Evolutionary conservation across 1,140 invertebrate genomes (phyloP).

Genomic region (Hyposmocoma kahamanoa): DNA sequence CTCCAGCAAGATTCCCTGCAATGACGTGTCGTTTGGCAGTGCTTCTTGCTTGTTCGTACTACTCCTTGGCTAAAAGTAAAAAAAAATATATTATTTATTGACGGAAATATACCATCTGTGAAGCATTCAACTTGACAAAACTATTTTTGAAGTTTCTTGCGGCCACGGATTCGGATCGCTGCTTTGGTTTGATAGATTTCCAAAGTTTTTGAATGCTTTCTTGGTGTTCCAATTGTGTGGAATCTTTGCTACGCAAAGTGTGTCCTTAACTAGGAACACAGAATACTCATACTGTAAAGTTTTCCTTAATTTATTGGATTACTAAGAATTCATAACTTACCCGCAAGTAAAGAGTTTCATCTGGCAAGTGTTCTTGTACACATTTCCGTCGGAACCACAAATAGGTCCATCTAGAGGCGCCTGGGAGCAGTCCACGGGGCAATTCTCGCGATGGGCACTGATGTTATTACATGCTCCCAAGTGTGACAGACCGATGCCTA

Average conservation of each 20-base stretch:
- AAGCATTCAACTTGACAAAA: no score
- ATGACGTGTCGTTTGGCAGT: conserved; percentile 93
- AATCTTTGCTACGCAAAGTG: no score
- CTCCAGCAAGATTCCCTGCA: conserved; percentile 93
- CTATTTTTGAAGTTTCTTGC: no score
- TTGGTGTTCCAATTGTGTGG: no score
- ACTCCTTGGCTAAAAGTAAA: conserved; percentile 79
- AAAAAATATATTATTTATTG: not conserved
- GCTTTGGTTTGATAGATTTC: no score
- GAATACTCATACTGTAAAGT: no score
- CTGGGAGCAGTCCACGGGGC: conserved; percentile 88
- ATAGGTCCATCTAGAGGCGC: conserved; percentile 90
- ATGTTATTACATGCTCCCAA: conserved; percentile 91
- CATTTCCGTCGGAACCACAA: conserved; percentile 93
- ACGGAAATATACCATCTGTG: no score
- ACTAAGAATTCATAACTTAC: conserved; percentile 67
- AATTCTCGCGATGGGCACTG: conserved; percentile 89
- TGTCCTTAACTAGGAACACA: no score
- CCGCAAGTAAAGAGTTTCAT: conserved; percentile 93
- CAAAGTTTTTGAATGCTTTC: no score
- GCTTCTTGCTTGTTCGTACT: conserved; percentile 88
- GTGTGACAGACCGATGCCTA: conserved; percentile 81
- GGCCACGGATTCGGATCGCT: no score
- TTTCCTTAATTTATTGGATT: no score
- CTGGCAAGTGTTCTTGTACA: conserved; percentile 94